Conservation (phyloP, 2,797 vertebrate species). For the Sebastes umbrosus region DNA sequence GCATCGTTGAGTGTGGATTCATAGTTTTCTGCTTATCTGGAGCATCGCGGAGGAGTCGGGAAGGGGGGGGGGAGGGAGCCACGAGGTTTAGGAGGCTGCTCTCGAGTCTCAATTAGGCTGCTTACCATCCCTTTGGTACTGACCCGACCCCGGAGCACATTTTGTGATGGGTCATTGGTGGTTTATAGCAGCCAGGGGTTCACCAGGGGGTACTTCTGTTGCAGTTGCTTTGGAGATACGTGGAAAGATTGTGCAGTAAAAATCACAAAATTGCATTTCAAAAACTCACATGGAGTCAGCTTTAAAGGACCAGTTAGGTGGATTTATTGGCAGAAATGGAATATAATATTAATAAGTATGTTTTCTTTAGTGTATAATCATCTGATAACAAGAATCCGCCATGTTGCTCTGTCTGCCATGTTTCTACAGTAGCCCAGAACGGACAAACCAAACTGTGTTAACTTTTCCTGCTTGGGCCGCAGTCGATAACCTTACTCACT, state of each 20-base stretch:
- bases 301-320: no score
- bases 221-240: neutral
- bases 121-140: conserved; percentile 1
- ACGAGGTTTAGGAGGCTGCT: neutral
- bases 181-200: neutral
- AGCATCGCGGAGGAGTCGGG: neutral
- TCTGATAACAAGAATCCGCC: no score
- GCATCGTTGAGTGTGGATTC: neutral
- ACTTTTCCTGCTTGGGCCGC: no score
- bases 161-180: neutral
- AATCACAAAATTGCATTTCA: neutral
- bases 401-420: no score
- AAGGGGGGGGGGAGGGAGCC: neutral
- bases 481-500: no score
- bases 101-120: neutral
- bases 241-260: neutral
- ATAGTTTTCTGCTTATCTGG: neutral
- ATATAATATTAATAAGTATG: no score
- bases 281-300: no score
- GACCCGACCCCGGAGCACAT: conserved; percentile 8
- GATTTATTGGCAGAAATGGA: no score
- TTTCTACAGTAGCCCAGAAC: no score
- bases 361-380: no score
- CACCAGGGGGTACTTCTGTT: neutral
- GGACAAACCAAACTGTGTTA: no score